Evolutionary conservation across 1,140 invertebrate species (phyloP).

Genomic region (Drosophila mayri): DNA sequence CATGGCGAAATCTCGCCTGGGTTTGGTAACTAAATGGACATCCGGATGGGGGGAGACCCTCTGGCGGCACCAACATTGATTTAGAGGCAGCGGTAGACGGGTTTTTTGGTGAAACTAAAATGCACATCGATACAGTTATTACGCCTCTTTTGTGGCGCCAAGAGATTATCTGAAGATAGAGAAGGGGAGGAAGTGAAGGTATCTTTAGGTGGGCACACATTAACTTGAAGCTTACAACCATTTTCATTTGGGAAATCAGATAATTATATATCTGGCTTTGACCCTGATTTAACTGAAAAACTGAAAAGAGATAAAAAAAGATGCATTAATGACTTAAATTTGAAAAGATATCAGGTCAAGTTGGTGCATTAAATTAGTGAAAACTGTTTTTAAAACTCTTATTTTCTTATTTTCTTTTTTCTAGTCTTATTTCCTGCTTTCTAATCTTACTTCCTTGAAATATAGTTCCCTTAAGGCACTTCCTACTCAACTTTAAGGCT

Average conservation of each 20-base stretch:
- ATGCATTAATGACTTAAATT: background rate
- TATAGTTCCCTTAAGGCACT: background rate
- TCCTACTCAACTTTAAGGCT: background rate
- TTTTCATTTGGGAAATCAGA: slow-evolving; percentile 1
- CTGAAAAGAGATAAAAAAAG: background rate
- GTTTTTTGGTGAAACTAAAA: background rate
- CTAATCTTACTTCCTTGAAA: background rate
- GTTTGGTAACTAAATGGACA: slow-evolving; percentile 28
- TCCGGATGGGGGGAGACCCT: background rate
- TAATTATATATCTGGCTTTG: background rate
- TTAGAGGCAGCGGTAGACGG: slow-evolving; percentile 11
- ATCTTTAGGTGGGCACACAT: slow-evolving; percentile 1
- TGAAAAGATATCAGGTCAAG: background rate
- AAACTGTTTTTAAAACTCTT: background rate
- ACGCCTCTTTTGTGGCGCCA: slow-evolving; percentile 22
- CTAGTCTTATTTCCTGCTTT: too few relatives aligned
- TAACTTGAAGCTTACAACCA: slow-evolving; percentile 2
- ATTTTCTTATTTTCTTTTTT: too few relatives aligned
- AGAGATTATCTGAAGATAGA: slow-evolving; percentile 3
- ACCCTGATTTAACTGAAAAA: background rate
- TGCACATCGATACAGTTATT: slow-evolving; percentile 53
- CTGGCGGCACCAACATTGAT: slow-evolving; percentile 1
- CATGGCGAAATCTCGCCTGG: slow-evolving; percentile 26
- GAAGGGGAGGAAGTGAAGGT: background rate
- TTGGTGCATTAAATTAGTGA: too few relatives aligned